Evolutionary conservation across 2,113 vertebrate species (phyloP).

Genomic region (Vulpes lagopus): DNA sequence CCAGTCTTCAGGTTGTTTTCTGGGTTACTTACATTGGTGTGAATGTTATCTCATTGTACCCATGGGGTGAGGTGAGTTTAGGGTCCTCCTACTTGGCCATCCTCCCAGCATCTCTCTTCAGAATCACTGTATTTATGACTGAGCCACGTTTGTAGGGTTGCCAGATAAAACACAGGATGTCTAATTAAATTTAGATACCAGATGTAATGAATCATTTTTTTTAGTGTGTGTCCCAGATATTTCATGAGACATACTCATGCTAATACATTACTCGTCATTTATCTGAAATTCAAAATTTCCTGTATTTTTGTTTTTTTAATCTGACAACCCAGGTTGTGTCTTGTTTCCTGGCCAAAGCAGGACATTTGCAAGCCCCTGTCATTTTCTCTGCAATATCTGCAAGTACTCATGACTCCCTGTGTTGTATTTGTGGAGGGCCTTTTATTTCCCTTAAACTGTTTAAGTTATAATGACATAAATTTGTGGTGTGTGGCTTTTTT

Average conservation of each 20-base stretch:
- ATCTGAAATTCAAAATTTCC: constrained; percentile 31
- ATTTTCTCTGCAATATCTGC: constrained; percentile 13
- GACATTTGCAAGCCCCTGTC: neutral
- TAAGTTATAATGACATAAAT: neutral
- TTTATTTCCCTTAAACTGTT: neutral
- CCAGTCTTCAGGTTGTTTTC: neutral
- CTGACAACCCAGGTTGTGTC: neutral
- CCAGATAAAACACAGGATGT: constrained; percentile 15
- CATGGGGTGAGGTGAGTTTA: neutral
- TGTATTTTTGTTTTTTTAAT: constrained; percentile 36
- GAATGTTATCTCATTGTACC: neutral
- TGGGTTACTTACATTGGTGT: neutral
- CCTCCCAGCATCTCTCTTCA: neutral
- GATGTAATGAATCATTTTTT: neutral
- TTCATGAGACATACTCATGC: neutral
- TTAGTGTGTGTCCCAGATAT: neutral
- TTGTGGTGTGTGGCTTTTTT: neutral
- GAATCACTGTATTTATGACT: constrained; percentile 36
- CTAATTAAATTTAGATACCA: constrained; percentile 3
- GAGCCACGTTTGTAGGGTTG: neutral
- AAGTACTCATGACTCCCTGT: neutral
- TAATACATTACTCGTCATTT: neutral
- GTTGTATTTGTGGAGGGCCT: neutral
- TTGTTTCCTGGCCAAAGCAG: neutral
- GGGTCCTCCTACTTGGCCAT: neutral